Percentiles rank a stretch among this genome's conserved stretches.
Evolutionary conservation across 2,113 vertebrate genomes (phyloP).

Genomic region (Vidua macroura): DNA sequence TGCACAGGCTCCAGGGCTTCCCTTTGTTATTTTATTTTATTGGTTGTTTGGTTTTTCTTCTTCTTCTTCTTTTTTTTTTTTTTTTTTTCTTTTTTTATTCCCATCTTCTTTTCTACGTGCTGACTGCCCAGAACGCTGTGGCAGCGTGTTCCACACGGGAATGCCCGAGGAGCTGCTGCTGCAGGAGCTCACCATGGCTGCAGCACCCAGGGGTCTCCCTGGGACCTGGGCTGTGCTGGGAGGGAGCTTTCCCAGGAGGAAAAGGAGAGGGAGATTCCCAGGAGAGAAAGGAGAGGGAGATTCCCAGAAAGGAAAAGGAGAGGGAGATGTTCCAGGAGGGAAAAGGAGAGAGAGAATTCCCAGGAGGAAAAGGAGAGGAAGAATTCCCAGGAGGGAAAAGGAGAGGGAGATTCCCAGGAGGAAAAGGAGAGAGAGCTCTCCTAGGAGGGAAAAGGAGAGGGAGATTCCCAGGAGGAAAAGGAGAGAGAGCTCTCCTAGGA

Average conservation of each 20-base stretch:
- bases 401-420: too few species aligned
- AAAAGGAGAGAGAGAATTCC: too few species aligned
- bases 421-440: too few species aligned
- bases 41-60: background rate
- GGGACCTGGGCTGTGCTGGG: background rate
- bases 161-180: background rate
- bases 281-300: too few species aligned
- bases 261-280: too few species aligned
- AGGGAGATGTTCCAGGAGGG: too few species aligned
- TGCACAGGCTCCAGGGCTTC: background rate
- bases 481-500: background rate
- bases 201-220: background rate
- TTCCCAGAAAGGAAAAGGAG: background rate
- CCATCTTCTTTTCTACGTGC: background rate
- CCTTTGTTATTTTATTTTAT: background rate
- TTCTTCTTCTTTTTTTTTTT: background rate
- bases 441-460: background rate
- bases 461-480: too few species aligned
- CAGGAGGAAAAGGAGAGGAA: too few species aligned
- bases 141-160: rapidly evolving
- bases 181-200: background rate
- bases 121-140: background rate
- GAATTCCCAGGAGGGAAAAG: too few species aligned
- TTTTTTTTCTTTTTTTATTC: background rate
- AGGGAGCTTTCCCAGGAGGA: background rate